Percentiles rank a stretch among this genome's conserved stretches.
These are phyloP conservation scores for Idaea dimidiata DNA, from an alignment of 2,888 invertebrate genomes.

Conservation along the genomic window DNA sequence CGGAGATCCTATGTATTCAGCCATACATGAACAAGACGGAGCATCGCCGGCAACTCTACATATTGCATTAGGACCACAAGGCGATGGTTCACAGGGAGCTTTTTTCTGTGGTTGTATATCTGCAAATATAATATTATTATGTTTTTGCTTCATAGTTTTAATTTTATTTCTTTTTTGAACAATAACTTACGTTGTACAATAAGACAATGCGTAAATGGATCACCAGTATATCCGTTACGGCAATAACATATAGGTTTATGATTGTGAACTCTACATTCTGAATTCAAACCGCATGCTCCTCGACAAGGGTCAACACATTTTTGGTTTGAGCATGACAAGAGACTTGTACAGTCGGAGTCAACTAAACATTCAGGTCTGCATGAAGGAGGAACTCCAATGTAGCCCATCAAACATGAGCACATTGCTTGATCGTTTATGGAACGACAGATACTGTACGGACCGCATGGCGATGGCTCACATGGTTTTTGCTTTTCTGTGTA, in stretches of 20 bases:
- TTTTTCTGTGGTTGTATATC: constrained; percentile 49
- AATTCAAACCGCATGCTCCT: constrained; percentile 88
- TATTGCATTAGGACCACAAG: constrained; percentile 90
- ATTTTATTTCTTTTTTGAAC: not conserved
- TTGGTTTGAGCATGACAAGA: constrained; percentile 88
- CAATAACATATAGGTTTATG: constrained; percentile 94
- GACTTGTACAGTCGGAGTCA: constrained; percentile 88
- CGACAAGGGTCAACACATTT: constrained; percentile 91
- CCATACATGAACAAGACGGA: constrained; percentile 86
- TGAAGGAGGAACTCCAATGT: constrained; percentile 86
- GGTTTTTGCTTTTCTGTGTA: constrained; percentile 62
- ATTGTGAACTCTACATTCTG: constrained; percentile 89
- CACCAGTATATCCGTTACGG: constrained; percentile 85
- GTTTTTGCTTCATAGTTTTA: not conserved
- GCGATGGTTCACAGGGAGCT: constrained; percentile 84
- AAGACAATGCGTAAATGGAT: constrained; percentile 88
- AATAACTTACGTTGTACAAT: constrained; percentile 50
- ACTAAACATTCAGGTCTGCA: constrained; percentile 92
- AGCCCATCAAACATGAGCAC: constrained; percentile 89
- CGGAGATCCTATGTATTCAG: constrained; percentile 86
- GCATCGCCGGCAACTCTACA: constrained; percentile 80
- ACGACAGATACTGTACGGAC: constrained; percentile 87
- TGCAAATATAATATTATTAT: constrained; percentile 26
- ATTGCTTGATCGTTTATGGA: constrained; percentile 79
- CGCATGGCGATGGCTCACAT: constrained; percentile 88